Conservation (phyloP, 2,797 vertebrate genomes). For the Typhlichthys subterraneus region DNA sequence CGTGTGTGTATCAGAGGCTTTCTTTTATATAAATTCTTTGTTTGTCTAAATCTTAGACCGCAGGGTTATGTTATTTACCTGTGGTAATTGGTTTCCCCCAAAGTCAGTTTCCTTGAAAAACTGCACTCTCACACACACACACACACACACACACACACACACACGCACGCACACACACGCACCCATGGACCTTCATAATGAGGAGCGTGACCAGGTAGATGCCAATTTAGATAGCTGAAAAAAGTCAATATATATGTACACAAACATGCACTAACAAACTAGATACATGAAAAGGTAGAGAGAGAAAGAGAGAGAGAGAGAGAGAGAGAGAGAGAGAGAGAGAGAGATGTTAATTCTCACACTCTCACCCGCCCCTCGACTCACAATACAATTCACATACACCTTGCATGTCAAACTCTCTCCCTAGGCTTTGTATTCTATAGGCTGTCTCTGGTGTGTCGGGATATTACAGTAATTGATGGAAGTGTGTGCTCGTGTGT, state of each 20-base stretch:
- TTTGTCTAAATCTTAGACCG: slow-evolving; percentile 47
- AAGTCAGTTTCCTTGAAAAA: slow-evolving; percentile 46
- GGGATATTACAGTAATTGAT: neutral
- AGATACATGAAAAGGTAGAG: slow-evolving; percentile 7
- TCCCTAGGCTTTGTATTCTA: slow-evolving; percentile 16
- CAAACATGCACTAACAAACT: neutral
- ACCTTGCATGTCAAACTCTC: slow-evolving; percentile 28
- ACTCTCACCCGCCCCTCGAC: slow-evolving; percentile 5
- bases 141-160: slow-evolving; percentile 4
- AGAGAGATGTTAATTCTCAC: slow-evolving; percentile 4
- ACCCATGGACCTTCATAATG: slow-evolving; percentile 31
- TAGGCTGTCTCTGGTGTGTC: slow-evolving; percentile 13
- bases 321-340: slow-evolving; percentile 5
- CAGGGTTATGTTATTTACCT: slow-evolving; percentile 66
- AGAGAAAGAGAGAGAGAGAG: slow-evolving; percentile 1
- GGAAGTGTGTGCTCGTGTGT: slow-evolving; percentile 1
- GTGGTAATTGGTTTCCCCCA: slow-evolving; percentile 71
- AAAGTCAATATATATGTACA: slow-evolving; percentile 38
- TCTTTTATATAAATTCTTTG: slow-evolving; percentile 45
- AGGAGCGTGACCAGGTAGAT: slow-evolving; percentile 47
- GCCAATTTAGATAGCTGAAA: slow-evolving; percentile 52
- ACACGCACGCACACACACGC: slow-evolving; percentile 8
- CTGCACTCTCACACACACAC: slow-evolving; percentile 6
- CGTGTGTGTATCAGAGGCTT: slow-evolving; percentile 11
- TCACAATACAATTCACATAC: slow-evolving; percentile 29